Conservation (phyloP, 2,888 invertebrate genomes). For the Mimachlamys varia region DNA sequence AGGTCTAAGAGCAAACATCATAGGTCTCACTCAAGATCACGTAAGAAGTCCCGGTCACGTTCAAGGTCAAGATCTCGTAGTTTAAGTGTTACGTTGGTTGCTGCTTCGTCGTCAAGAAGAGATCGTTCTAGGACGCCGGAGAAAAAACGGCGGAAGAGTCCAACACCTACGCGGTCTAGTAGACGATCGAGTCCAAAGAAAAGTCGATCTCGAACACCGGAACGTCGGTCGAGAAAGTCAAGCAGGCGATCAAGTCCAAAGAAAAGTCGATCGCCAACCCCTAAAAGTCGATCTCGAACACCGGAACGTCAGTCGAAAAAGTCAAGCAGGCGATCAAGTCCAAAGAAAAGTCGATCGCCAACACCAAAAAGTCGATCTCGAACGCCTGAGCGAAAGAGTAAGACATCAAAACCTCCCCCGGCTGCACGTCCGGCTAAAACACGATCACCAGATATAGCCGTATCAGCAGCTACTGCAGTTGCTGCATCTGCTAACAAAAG, state of each 20-base stretch:
- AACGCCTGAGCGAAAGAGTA: background rate
- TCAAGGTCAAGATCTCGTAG: slow-evolving; percentile 28
- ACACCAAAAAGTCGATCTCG: slow-evolving; percentile 28
- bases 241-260: background rate
- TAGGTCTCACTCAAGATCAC: slow-evolving; percentile 16
- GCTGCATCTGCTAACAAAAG: slow-evolving; percentile 16
- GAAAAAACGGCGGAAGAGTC: slow-evolving; percentile 8
- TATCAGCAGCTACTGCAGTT: background rate
- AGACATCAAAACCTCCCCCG: background rate
- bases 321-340: background rate
- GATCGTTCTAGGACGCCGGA: slow-evolving; percentile 37
- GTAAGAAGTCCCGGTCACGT: slow-evolving; percentile 37
- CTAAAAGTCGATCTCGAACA: slow-evolving; percentile 14
- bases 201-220: slow-evolving; percentile 37
- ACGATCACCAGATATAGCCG: slow-evolving; percentile 13
- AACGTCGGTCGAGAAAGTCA: slow-evolving; percentile 38
- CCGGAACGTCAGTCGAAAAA: background rate
- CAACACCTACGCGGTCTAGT: slow-evolving; percentile 34
- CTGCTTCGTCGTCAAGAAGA: background rate
- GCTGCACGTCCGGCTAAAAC: background rate
- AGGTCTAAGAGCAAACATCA: background rate
- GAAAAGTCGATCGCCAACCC: background rate
- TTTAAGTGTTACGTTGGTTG: background rate
- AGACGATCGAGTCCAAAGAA: slow-evolving; percentile 38
- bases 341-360: slow-evolving; percentile 23